Evolutionary conservation across 2,113 vertebrate species (phyloP).

Genomic region (Prunella himalayana): DNA sequence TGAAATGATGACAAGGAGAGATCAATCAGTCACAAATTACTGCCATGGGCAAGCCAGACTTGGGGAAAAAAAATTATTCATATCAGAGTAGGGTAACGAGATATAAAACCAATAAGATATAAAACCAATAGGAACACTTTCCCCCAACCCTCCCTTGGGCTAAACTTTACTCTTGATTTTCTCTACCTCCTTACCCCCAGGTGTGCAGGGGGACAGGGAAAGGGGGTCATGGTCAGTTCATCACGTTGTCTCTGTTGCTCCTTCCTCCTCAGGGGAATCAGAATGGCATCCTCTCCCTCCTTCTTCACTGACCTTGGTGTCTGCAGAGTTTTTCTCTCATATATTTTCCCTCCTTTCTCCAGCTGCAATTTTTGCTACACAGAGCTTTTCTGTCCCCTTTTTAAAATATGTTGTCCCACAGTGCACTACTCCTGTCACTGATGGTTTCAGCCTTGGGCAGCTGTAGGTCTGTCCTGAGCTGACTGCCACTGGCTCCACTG

Average conservation of each 20-base stretch:
- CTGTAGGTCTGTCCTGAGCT: neutral
- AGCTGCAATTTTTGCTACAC: neutral
- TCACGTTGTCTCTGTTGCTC: neutral
- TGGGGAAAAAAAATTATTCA: neutral
- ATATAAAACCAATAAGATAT: neutral
- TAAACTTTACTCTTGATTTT: neutral
- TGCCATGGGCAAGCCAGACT: neutral
- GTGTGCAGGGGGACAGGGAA: neutral
- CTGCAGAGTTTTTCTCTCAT: neutral
- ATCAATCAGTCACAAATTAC: neutral
- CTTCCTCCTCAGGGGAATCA: neutral
- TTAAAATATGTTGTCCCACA: neutral
- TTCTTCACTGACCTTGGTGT: neutral
- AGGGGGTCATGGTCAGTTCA: neutral
- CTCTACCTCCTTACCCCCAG: neutral
- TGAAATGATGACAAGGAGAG: neutral
- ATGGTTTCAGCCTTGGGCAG: neutral
- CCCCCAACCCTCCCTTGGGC: neutral
- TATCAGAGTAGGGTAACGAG: neutral
- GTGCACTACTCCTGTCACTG: fast-evolving
- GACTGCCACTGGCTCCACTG: neutral
- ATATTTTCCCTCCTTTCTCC: neutral
- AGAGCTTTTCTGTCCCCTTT: neutral
- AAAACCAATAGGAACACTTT: neutral
- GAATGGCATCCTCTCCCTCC: neutral